Evolutionary conservation across 2,888 invertebrate species (phyloP), one percentile per base, ranked within the genome.

Genomic region (Meliscaeva auricollis): DNA sequence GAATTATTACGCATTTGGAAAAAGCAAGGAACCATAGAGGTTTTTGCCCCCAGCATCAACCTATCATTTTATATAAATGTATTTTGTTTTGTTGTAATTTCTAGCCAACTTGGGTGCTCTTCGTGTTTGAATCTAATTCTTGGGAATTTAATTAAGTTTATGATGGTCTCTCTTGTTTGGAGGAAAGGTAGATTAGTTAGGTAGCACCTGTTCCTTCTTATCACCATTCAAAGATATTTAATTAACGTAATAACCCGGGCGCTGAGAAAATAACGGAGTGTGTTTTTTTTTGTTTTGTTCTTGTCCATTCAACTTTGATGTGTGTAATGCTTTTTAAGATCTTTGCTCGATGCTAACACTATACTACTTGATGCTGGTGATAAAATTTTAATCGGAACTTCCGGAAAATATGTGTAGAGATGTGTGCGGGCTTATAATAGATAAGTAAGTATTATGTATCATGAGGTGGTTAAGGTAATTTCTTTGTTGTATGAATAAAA

Each of bases 121-220:
- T 70, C 44, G 44, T 78, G 69, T 58, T 75, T 30, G 20, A 9
- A 41, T 66, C 50, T 44, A 44, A 50, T 84, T 84, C 75, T 70
- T 58, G 70, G 54, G 83, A 84, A 79, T 70, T 79, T 84, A 79
- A 79, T 84, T 84, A 84, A 79, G 52, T 72, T 79, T 74, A 75
- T 62, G 82, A 70, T 74, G 74, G 74, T 56, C 26, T 32, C 13
- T 52, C 38, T 60, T 52, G 56, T 13, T 35, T 20, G 20, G 64
- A 1, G 46, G 38, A 56, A 60, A 17, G 3, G 7, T 26, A 46
- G 17, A 46, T 60, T 60, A 30, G 26, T 13, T 13, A 62, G 62
- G 62, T 64, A 64, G 70, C 83, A 84, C 83, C 70, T 75, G 79
- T 17, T 22, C 8, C 35, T 66, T 66, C 74, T 79, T 84, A 84